A percentile compares a stretch with the other conserved stretches of the same genome.
Evolutionary conservation across 2,113 vertebrate genomes (phyloP).

Genomic region (Thunnus maccoyii): DNA sequence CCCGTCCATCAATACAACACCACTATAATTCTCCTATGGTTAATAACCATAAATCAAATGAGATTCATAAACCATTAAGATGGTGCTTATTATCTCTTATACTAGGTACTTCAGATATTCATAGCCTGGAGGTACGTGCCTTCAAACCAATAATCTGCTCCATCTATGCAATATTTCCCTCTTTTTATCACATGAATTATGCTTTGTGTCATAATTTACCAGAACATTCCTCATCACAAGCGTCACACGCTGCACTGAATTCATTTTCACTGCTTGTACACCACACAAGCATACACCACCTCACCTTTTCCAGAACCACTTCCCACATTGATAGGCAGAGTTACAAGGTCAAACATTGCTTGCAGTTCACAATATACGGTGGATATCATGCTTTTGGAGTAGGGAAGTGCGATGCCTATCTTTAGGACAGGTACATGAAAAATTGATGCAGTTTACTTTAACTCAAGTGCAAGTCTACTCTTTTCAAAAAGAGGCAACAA

Average conservation of each 20-base stretch:
- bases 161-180: conserved; percentile 76
- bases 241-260: conserved; percentile 55
- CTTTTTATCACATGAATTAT: conserved; percentile 80
- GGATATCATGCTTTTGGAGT: conserved; percentile 30
- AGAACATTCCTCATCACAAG: conserved; percentile 71
- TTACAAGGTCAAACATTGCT: conserved; percentile 62
- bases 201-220: conserved; percentile 79
- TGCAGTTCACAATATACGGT: conserved; percentile 22
- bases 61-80: conserved; percentile 84
- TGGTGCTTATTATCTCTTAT: conserved; percentile 82
- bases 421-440: conserved; percentile 73
- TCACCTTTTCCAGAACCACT: conserved; percentile 20
- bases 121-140: conserved; percentile 72
- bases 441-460: conserved; percentile 73
- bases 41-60: conserved; percentile 82
- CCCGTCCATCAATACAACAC: conserved; percentile 66
- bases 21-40: conserved; percentile 72
- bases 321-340: conserved; percentile 42
- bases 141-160: conserved; percentile 78
- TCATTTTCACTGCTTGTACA: conserved; percentile 58
- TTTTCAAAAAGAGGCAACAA: conserved; percentile 70
- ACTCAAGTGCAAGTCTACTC: conserved; percentile 62
- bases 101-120: conserved; percentile 79
- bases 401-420: conserved; percentile 47
- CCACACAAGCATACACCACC: conserved; percentile 26